These are phyloP conservation scores for Dynastes tityus DNA, from an alignment of 2,888 invertebrate genomes.

Conservation along the genomic window DNA sequence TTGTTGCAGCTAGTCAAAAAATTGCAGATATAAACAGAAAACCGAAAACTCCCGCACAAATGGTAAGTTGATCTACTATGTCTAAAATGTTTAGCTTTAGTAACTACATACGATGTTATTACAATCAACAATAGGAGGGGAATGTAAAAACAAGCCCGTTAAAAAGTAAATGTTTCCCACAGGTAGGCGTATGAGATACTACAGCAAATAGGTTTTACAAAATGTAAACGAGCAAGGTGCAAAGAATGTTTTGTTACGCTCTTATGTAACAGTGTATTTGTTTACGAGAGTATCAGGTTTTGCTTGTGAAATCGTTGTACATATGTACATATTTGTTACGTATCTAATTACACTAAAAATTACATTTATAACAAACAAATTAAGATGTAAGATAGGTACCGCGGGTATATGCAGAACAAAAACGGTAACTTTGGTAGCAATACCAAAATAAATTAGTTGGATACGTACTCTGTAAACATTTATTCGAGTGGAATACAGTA, in stretches of 20 bases:
- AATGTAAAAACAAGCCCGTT: neutral
- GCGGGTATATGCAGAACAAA: neutral
- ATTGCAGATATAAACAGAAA: slow-evolving; percentile 75
- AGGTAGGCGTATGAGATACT: neutral
- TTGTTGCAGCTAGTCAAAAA: slow-evolving; percentile 77
- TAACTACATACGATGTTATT: neutral
- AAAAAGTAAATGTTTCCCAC: slow-evolving; percentile 20
- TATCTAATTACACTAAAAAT: slow-evolving; percentile 16
- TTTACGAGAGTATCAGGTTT: slow-evolving; percentile 17
- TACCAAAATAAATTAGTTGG: neutral
- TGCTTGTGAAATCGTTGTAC: neutral
- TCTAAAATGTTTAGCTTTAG: neutral
- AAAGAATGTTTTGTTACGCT: slow-evolving; percentile 1
- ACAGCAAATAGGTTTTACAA: neutral
- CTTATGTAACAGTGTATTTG: slow-evolving; percentile 12
- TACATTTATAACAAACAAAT: neutral
- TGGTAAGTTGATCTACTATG: slow-evolving; percentile 79
- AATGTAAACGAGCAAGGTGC: slow-evolving; percentile 5
- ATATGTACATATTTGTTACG: neutral
- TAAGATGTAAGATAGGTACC: neutral
- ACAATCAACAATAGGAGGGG: neutral
- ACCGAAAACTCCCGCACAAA: slow-evolving; percentile 92
- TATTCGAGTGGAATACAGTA: too few species aligned
- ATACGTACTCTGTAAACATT: too few species aligned
- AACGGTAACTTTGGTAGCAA: neutral